phyloP scores from a whole-genome alignment of 2,113 vertebrate genomes.

The Mohoua ochrocephala region DNA sequence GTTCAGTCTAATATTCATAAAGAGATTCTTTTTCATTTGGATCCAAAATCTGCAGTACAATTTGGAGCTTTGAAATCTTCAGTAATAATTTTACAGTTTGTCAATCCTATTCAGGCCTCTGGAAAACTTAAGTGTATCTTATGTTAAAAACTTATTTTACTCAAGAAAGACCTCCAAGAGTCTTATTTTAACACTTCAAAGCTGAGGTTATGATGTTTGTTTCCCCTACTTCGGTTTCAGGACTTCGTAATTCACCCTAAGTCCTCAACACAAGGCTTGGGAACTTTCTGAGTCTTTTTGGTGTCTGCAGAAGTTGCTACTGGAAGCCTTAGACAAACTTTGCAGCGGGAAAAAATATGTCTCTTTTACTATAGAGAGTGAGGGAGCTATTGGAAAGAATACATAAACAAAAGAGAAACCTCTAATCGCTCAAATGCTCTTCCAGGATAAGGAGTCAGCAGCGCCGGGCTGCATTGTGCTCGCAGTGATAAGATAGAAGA shows the following conservation, averaged over 20 bases:
- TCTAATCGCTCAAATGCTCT: background rate
- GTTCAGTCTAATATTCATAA: background rate
- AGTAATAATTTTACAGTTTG: background rate
- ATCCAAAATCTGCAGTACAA: background rate
- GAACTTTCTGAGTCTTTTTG: background rate
- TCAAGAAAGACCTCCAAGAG: background rate
- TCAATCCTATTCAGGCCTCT: background rate
- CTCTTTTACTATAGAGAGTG: background rate
- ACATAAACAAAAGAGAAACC: background rate
- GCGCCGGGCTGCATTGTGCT: background rate
- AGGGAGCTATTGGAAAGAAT: background rate
- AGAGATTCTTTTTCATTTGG: background rate
- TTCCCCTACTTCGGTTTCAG: background rate
- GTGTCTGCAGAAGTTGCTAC: background rate
- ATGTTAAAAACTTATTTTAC: background rate
- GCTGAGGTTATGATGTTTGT: background rate
- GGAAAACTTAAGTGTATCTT: background rate
- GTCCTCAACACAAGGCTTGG: background rate
- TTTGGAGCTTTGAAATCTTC: background rate
- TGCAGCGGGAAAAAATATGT: fast-evolving
- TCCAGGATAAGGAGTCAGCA: background rate
- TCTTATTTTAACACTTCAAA: background rate
- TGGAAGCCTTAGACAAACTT: background rate
- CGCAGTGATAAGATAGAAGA: background rate
- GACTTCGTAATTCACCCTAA: background rate